These are phyloP conservation scores for Ara ararauna DNA, from an alignment of 2,797 vertebrate genomes.

Conservation along the genomic window DNA sequence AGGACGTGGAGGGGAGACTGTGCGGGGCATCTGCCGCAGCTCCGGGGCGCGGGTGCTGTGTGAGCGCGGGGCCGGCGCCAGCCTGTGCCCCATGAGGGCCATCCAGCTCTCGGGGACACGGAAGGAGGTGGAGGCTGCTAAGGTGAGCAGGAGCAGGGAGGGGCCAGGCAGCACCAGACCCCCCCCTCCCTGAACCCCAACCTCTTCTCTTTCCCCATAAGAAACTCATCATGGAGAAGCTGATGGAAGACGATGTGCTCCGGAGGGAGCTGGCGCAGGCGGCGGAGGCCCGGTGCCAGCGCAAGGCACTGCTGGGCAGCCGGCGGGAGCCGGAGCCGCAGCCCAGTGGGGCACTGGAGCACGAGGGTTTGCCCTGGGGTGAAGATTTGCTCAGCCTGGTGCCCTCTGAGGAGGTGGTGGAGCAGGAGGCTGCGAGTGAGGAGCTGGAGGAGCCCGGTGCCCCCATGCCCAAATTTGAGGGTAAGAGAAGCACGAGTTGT, in stretches of 20 bases:
- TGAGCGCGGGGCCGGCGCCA: conserved; percentile 62
- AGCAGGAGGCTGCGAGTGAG: background rate
- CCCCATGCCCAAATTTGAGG: conserved; percentile 83
- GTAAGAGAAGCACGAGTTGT: conserved; percentile 58
- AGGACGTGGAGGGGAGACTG: conserved; percentile 89
- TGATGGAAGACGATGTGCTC: conserved; percentile 82
- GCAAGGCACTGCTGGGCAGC: conserved; percentile 75
- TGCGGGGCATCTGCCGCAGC: conserved; percentile 84
- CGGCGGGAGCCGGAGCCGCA: background rate
- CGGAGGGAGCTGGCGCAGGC: conserved; percentile 84
- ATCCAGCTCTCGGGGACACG: conserved; percentile 85
- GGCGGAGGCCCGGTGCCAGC: conserved; percentile 78
- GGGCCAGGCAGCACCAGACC: too few species aligned
- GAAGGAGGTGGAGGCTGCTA: conserved; percentile 85
- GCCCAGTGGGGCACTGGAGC: accelerated
- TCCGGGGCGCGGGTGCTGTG: conserved; percentile 87
- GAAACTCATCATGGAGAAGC: conserved; percentile 88
- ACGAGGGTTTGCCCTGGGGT: background rate
- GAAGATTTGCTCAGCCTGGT: background rate
- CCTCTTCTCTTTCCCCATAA: conserved; percentile 18
- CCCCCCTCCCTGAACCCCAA: background rate
- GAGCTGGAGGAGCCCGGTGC: background rate
- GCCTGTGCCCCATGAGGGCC: conserved; percentile 66
- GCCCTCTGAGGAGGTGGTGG: background rate
- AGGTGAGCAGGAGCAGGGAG: conserved; percentile 71